Conservation (phyloP, 2,797 vertebrate genomes). For the Chanos chanos region DNA sequence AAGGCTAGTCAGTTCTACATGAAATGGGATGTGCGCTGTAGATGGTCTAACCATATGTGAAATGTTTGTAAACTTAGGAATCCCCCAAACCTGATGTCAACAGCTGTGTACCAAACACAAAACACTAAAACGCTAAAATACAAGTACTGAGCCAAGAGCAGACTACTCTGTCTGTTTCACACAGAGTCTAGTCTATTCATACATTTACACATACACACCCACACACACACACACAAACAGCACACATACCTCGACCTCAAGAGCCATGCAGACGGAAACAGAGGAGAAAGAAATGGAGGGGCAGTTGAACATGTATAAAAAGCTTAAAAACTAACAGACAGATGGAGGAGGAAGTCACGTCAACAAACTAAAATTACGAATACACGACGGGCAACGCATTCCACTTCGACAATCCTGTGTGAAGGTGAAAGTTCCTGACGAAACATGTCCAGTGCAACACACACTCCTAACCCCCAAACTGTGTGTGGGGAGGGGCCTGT, state of each 20-base stretch:
- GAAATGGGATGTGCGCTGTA: too few relatives aligned
- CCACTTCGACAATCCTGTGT: too few relatives aligned
- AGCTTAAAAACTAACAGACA: constrained; percentile 27
- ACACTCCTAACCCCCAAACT: background rate
- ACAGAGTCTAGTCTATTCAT: too few relatives aligned
- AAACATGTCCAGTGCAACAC: constrained; percentile 17
- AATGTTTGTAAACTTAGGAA: background rate
- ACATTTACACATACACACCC: background rate
- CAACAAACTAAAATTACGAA: background rate
- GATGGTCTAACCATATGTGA: too few relatives aligned
- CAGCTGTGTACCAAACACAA: too few relatives aligned
- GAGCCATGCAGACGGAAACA: constrained; percentile 66
- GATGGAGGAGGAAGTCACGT: background rate
- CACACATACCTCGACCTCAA: constrained; percentile 75
- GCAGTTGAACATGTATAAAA: constrained; percentile 43
- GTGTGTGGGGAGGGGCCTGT: constrained; percentile 1
- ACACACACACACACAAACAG: constrained; percentile 40
- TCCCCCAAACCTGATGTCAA: too few relatives aligned
- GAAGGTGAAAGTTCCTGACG: too few relatives aligned
- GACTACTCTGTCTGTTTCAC: too few relatives aligned
- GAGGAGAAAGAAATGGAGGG: constrained; percentile 56
- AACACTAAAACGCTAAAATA: too few relatives aligned
- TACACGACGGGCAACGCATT: too few relatives aligned
- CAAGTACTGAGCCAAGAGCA: too few relatives aligned
- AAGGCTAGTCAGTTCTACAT: too few relatives aligned